Base-by-base conservation (phyloP, 2,888 invertebrate species). In the Zaprionus lineosus region DNA sequence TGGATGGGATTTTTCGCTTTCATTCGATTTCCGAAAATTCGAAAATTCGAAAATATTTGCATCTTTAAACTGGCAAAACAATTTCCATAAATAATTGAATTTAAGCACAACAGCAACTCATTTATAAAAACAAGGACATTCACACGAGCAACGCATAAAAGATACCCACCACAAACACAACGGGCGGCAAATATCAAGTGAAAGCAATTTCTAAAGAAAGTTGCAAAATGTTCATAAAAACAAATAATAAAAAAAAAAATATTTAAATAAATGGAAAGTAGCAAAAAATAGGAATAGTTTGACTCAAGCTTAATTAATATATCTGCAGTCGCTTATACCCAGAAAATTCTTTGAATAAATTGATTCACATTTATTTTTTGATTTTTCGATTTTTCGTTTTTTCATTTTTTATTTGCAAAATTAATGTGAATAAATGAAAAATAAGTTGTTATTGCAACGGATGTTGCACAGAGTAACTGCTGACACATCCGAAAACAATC, bases 401-500 rank as follows among this genome's bases (percentile, higher is more conserved):
- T 7, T 26, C 3, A 8, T 8, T 36, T 50, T 28, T 37, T 34
- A 34, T 60, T 62, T 72, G 57, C 50, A 56, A 69, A 69, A 57
- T 57, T 67, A 56, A 72, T 75, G 56, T 14, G 44, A 31, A 46
- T 33, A 66, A 60, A 56, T 39, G 62, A 34, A 43, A 52, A 56
- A 58, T 21, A 50, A 57, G 34, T 57, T 68, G 52, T 76, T 63
- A 46, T 65, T 69, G 51, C 46, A 77, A 33, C 78, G 74, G 74
- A 74, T 58, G 64, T n/a, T 61, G 60, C 46, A 48, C 50, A 36
- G 47, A 47, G 40, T 67, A 50, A 59, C 62, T 66, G 60, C 70
- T 74, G 78, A 58, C 66, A 73, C 44, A 66, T 66, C 60, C 62
- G 61, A 53, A 24, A 29, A 50, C 33, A 40, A 12, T 21, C 21